Percentiles rank a stretch among this genome's conserved stretches.
Conservation (phyloP, 1,140 invertebrate species). For the Phthorimaea operculella region DNA sequence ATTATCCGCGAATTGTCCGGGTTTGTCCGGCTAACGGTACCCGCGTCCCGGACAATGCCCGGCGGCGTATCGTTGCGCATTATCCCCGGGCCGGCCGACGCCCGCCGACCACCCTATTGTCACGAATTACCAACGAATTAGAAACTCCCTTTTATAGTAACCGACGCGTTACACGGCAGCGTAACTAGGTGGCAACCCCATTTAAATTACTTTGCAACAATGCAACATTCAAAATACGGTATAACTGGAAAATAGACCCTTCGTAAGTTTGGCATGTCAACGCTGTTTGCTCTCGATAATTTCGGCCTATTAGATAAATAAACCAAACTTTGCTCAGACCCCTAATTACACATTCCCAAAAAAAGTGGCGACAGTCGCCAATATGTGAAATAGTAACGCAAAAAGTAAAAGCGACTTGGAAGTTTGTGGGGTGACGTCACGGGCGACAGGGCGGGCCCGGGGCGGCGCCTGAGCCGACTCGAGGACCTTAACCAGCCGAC, state of each 20-base stretch:
- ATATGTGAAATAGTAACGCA: slow-evolving; percentile 57
- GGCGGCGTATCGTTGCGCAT: slow-evolving; percentile 58
- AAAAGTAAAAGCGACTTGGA: slow-evolving; percentile 50
- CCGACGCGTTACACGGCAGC: slow-evolving; percentile 40
- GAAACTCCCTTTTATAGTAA: slow-evolving; percentile 41
- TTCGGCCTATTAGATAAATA: slow-evolving; percentile 43
- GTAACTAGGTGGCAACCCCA: slow-evolving; percentile 62
- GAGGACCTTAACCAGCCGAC: slow-evolving; percentile 33
- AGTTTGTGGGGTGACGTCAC: slow-evolving; percentile 54
- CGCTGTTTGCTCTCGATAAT: slow-evolving; percentile 32
- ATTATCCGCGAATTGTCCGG: slow-evolving; percentile 55
- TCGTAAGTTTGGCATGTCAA: slow-evolving; percentile 22
- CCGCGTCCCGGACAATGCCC: slow-evolving; percentile 34
- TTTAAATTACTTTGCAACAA: slow-evolving; percentile 19
- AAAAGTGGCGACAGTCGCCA: slow-evolving; percentile 64
- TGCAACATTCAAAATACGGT: slow-evolving; percentile 1
- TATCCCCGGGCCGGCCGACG: slow-evolving; percentile 35
- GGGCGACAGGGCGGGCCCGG: slow-evolving; percentile 56
- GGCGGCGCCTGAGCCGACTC: slow-evolving; percentile 48
- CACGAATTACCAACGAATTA: slow-evolving; percentile 61
- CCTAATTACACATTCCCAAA: slow-evolving; percentile 56
- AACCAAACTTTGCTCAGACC: slow-evolving; percentile 39
- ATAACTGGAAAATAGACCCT: not conserved
- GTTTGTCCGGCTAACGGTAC: slow-evolving; percentile 54
- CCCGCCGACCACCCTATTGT: slow-evolving; percentile 37